These are phyloP conservation scores for Pomatostomus ruficeps DNA, from an alignment of 2,113 vertebrate species.

Conservation along the genomic window DNA sequence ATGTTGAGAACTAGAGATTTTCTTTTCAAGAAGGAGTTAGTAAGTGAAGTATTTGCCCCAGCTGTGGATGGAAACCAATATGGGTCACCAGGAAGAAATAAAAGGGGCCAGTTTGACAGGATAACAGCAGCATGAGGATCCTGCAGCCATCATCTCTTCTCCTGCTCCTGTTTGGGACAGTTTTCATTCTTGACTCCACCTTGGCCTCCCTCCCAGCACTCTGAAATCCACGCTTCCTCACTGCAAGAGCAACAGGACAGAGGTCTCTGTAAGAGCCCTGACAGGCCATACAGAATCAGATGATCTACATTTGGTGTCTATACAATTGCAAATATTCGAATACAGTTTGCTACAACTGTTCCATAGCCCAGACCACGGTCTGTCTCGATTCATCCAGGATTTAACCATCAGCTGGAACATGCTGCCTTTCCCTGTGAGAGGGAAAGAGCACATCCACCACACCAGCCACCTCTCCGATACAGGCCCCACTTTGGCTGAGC, in stretches of 20 bases:
- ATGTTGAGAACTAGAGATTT: neutral
- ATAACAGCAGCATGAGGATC: neutral
- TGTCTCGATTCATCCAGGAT: neutral
- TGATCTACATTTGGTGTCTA: neutral
- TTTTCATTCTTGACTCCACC: neutral
- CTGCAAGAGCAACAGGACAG: neutral
- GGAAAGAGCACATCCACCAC: neutral
- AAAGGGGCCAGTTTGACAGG: neutral
- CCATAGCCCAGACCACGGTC: neutral
- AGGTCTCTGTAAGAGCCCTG: neutral
- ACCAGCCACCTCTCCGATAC: neutral
- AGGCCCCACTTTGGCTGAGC: neutral
- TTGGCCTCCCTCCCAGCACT: neutral
- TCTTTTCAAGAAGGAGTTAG: neutral
- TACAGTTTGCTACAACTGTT: neutral
- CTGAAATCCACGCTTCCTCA: neutral
- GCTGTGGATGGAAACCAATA: neutral
- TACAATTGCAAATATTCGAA: neutral
- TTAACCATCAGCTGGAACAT: neutral
- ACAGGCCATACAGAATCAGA: neutral
- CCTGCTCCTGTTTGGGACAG: neutral
- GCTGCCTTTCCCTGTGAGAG: neutral
- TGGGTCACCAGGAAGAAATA: neutral
- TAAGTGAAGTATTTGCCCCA: neutral
- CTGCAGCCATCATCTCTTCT: neutral